phyloP scores from a whole-genome alignment of 2,888 invertebrate genomes.

The Galeopsomyia nigrocyanea region DNA sequence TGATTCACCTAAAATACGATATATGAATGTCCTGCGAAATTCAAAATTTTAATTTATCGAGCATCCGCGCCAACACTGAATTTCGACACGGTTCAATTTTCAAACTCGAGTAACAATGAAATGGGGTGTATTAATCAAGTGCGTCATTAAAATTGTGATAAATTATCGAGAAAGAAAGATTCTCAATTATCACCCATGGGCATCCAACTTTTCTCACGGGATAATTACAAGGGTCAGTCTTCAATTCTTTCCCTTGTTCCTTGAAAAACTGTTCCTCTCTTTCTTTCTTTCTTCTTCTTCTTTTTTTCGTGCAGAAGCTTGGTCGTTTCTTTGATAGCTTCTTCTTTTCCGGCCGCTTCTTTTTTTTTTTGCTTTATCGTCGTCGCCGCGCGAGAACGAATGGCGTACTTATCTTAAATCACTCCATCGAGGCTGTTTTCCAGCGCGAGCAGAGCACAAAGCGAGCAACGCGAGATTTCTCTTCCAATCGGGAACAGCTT shows the following conservation, averaged over 20 bases:
- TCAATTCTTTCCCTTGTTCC: constrained; percentile 2
- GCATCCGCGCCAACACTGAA: too few species aligned
- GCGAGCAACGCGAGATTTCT: constrained; percentile 10
- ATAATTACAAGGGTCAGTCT: constrained; percentile 14
- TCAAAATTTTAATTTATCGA: too few species aligned
- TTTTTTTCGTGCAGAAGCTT: constrained; percentile 33
- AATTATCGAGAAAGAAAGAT: too few species aligned
- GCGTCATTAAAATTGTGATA: too few species aligned
- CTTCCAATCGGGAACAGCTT: constrained; percentile 38
- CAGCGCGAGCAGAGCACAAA: constrained; percentile 27
- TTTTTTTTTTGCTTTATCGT: constrained; percentile 47
- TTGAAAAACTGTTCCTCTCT: background rate
- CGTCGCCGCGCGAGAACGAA: constrained; percentile 53
- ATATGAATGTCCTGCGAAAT: too few species aligned
- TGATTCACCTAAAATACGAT: too few species aligned
- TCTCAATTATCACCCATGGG: too few species aligned
- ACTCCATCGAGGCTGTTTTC: constrained; percentile 56
- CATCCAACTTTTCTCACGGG: background rate
- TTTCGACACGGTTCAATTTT: too few species aligned
- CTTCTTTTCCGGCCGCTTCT: constrained; percentile 36
- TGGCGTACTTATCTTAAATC: constrained; percentile 58
- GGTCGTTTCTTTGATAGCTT: constrained; percentile 5
- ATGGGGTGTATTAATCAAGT: too few species aligned
- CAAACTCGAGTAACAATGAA: too few species aligned
- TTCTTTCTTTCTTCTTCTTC: constrained; percentile 33